A percentile compares a stretch with the other conserved stretches of the same genome.
These are phyloP conservation scores for Gracilinanus agilis DNA, from an alignment of 2,113 vertebrate species.

Conservation along the genomic window DNA sequence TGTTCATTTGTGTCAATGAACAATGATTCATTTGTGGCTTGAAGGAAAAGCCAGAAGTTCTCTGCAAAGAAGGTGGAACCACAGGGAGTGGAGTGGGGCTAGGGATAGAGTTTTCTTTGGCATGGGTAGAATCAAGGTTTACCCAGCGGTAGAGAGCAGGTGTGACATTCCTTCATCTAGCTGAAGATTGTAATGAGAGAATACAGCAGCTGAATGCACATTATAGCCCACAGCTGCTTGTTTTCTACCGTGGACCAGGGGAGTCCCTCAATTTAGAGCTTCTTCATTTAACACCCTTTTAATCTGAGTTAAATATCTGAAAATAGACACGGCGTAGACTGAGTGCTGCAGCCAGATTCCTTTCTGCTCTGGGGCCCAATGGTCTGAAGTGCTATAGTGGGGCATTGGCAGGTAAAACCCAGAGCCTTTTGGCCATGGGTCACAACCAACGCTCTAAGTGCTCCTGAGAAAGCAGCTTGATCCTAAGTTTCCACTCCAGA, in stretches of 20 bases:
- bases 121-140: constrained; percentile 28
- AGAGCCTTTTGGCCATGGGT: constrained; percentile 30
- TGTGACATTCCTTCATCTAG: constrained; percentile 37
- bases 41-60: constrained; percentile 10
- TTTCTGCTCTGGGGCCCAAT: constrained; percentile 22
- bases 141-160: constrained; percentile 60
- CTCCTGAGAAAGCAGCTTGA: constrained; percentile 5
- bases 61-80: not conserved
- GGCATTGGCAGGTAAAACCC: not conserved
- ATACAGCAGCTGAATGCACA: constrained; percentile 20
- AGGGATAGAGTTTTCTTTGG: constrained; percentile 55
- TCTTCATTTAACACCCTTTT: not conserved
- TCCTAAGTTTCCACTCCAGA: constrained; percentile 17
- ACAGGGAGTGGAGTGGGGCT: not conserved
- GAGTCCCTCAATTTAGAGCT: not conserved
- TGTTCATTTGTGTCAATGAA: not conserved
- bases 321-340: not conserved
- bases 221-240: constrained; percentile 59
- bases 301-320: not conserved
- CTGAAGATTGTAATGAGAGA: constrained; percentile 3
- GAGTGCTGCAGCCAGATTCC: not conserved
- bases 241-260: constrained; percentile 37
- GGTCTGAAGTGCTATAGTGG: not conserved
- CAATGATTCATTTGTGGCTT: not conserved
- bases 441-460: not conserved